A percentile compares a stretch with the other conserved stretches of the same genome.
phyloP scores from a whole-genome alignment of 2,113 vertebrate genomes.

The Hypomesus transpacificus region DNA sequence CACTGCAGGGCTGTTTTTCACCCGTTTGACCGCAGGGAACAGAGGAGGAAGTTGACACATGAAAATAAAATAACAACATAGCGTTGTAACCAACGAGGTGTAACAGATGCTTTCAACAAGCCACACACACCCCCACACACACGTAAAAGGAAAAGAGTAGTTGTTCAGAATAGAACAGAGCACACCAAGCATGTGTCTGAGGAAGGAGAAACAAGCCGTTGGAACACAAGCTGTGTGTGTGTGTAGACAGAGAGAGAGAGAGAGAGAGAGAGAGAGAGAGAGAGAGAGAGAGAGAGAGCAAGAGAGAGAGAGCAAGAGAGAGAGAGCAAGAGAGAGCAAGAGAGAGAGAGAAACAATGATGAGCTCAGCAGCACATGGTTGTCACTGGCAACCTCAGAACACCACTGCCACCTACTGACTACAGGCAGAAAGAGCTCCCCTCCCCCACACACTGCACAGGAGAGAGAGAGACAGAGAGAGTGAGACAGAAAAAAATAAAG shows the following conservation, averaged over 20 bases:
- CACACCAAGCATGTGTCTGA: neutral
- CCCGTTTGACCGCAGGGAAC: no score
- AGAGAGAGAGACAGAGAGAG: no score
- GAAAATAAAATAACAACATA: no score
- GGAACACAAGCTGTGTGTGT: no score
- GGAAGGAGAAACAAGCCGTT: neutral
- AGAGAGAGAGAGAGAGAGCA: neutral
- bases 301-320: neutral
- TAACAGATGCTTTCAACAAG: neutral
- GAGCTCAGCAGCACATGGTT: neutral
- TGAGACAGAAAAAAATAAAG: no score
- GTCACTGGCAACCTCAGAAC: neutral
- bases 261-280: neutral
- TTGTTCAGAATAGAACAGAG: neutral
- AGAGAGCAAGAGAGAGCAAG: neutral
- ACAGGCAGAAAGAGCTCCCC: neutral
- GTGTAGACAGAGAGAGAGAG: neutral
- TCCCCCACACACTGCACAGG: neutral
- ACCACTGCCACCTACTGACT: neutral
- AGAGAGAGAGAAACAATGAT: neutral
- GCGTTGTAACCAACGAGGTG: no score
- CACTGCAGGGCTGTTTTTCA: no score
- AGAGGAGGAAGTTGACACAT: no score
- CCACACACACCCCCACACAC: conserved; percentile 14
- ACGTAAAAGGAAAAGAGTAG: conserved; percentile 33